A percentile compares a stretch with the other conserved stretches of the same genome.
Conservation (phyloP, 2,888 invertebrate species). For the Cyclophora albipunctata region DNA sequence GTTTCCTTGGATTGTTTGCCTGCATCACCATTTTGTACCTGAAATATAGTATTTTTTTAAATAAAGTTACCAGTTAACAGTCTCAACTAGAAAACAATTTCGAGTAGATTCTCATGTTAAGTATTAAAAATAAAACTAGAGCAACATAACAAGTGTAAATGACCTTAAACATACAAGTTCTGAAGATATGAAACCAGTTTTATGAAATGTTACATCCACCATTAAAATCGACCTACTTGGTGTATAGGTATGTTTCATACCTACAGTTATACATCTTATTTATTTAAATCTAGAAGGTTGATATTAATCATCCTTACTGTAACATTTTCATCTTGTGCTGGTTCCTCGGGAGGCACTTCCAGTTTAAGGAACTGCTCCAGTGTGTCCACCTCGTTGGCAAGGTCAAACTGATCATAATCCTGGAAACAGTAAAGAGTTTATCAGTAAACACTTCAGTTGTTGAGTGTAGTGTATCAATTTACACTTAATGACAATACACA, state of each 20-base stretch:
- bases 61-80: constrained; percentile 5
- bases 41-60: constrained; percentile 31
- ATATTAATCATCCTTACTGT: constrained; percentile 21
- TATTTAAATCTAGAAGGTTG: no score
- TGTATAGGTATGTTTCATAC: no score
- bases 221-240: no score
- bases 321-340: constrained; percentile 39
- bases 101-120: no score
- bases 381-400: constrained; percentile 92
- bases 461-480: neutral
- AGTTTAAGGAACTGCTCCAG: constrained; percentile 91
- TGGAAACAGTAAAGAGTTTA: constrained; percentile 45
- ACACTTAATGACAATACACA: neutral
- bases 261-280: no score
- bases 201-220: no score
- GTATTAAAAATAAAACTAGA: no score
- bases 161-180: no score
- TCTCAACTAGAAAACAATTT: neutral
- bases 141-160: no score
- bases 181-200: no score
- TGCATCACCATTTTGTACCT: constrained; percentile 52
- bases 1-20: constrained; percentile 46
- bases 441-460: constrained; percentile 2
- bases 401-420: constrained; percentile 95
- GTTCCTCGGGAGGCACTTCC: constrained; percentile 72